These are phyloP conservation scores for Diloba caeruleocephala DNA, from an alignment of 2,888 invertebrate species.

Conservation along the genomic window DNA sequence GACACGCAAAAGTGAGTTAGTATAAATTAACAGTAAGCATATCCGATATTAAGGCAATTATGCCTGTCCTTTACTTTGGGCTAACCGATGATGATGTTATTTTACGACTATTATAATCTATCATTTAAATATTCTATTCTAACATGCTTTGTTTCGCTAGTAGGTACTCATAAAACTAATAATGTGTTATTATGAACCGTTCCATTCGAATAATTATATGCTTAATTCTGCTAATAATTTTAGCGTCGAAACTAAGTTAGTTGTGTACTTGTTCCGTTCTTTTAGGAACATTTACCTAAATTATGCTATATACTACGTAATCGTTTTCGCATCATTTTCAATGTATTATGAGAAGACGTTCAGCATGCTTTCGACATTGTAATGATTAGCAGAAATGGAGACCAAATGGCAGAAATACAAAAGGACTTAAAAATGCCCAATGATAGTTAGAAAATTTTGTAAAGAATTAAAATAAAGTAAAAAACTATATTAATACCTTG, in stretches of 20 bases:
- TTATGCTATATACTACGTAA: constrained; percentile 31
- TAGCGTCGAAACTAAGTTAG: constrained; percentile 42
- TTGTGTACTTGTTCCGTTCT: constrained; percentile 26
- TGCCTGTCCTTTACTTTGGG: constrained; percentile 21
- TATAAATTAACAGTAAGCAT: constrained; percentile 42
- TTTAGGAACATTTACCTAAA: constrained; percentile 23
- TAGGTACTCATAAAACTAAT: constrained; percentile 40
- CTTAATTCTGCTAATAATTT: constrained; percentile 55
- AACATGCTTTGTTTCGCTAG: constrained; percentile 51
- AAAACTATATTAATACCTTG: constrained; percentile 56
- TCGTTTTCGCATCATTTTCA: constrained; percentile 15
- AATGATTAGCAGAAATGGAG: constrained; percentile 57
- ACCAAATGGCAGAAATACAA: constrained; percentile 28
- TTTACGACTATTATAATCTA: constrained; percentile 22
- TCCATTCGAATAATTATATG: constrained; percentile 25
- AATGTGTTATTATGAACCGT: constrained; percentile 24
- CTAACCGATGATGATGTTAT: constrained; percentile 17
- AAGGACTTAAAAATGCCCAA: constrained; percentile 36
- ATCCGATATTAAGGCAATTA: constrained; percentile 15
- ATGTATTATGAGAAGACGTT: neutral
- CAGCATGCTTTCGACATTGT: constrained; percentile 40
- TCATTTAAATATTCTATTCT: constrained; percentile 25
- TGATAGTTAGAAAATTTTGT: constrained; percentile 36
- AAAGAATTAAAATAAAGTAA: constrained; percentile 47
- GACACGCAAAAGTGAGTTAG: constrained; percentile 42